phyloP scores from a whole-genome alignment of 2,113 vertebrate species.

The Bambusicola thoracicus region DNA sequence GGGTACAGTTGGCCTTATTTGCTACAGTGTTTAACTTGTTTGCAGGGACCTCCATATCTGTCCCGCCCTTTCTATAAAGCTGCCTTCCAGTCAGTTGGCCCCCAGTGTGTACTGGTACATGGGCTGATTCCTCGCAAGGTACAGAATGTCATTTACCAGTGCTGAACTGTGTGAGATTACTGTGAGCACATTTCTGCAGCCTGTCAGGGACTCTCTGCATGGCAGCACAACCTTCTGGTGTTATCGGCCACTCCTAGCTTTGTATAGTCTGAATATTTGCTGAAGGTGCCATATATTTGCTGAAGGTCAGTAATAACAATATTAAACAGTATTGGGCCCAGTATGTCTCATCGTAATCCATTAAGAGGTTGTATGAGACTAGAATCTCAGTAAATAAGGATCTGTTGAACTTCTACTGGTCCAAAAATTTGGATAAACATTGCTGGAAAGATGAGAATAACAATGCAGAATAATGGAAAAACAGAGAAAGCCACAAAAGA shows the following conservation, averaged over 20 bases:
- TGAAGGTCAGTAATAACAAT: background rate
- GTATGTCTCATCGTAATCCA: rapidly evolving
- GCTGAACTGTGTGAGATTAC: background rate
- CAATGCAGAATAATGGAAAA: background rate
- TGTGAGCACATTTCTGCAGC: background rate
- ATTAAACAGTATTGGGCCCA: background rate
- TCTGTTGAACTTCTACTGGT: background rate
- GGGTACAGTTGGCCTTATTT: background rate
- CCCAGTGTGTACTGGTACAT: background rate
- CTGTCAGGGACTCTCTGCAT: background rate
- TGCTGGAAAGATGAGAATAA: background rate
- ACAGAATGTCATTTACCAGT: background rate
- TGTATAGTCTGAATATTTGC: background rate
- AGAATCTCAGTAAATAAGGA: background rate
- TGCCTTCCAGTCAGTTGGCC: background rate
- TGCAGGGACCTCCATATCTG: rapidly evolving
- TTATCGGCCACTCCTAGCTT: background rate
- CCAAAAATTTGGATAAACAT: background rate
- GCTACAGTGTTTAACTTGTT: background rate
- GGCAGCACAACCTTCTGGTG: background rate
- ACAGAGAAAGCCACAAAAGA: background rate
- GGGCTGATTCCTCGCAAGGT: background rate
- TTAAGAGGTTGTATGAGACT: background rate
- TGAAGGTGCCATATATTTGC: background rate
- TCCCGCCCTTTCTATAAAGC: background rate